Percentiles rank a stretch among this genome's conserved stretches.
Evolutionary conservation across 2,113 vertebrate genomes (phyloP).

Genomic region (Ameiurus melas): DNA sequence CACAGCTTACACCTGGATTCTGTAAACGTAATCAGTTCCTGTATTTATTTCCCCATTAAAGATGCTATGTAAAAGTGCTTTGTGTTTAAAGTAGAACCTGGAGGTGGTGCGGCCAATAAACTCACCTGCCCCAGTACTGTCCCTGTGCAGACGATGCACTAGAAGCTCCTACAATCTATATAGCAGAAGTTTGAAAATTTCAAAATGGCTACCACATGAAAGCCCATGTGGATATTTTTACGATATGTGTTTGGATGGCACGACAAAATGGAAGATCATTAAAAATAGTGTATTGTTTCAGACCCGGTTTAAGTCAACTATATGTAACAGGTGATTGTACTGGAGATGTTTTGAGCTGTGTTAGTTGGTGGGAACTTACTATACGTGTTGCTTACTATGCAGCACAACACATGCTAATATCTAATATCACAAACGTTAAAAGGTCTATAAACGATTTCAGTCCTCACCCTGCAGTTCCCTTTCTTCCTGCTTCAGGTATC

Average conservation of each 20-base stretch:
- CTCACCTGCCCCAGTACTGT: neutral
- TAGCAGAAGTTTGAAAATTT: neutral
- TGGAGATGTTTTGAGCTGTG: neutral
- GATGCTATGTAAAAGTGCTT: no score
- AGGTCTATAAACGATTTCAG: neutral
- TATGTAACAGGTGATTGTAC: neutral
- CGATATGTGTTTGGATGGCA: no score
- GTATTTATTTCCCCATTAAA: neutral
- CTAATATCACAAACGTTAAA: neutral
- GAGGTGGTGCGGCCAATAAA: neutral
- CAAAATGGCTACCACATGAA: neutral
- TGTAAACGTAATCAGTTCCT: neutral
- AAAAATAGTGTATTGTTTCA: no score
- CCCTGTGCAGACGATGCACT: neutral
- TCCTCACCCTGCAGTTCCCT: no score
- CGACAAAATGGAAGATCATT: no score
- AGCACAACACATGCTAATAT: neutral
- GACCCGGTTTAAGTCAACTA: neutral
- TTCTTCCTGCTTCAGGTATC: constrained; percentile 73
- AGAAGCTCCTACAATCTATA: neutral
- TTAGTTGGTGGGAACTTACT: neutral
- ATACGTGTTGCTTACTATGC: neutral
- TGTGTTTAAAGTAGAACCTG: neutral
- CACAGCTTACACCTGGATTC: neutral
- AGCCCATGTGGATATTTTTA: neutral